Base-by-base conservation (phyloP, 2,113 vertebrate genomes). In the Chionodraco myersi region DNA sequence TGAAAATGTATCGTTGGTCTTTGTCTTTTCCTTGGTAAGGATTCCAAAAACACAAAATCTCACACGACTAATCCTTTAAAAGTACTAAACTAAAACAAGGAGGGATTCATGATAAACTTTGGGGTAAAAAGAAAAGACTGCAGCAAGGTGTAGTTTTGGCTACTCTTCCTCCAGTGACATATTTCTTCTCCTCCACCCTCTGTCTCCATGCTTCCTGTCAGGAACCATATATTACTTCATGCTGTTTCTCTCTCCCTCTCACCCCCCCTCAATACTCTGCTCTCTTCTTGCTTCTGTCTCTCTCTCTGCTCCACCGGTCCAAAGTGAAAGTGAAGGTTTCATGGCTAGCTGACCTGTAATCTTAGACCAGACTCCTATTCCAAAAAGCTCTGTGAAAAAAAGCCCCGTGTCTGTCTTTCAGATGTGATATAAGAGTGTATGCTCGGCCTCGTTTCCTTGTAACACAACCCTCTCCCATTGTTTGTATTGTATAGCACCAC, bases 271-370 rank as follows among this genome's bases (percentile, higher is more conserved):
- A 12, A 61, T 41, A 23, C 79, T 80, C 69, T 81, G 49, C 44
- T 34, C 53, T 77, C 71, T 47, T 54, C 41, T 75, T 45, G 62
- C 53, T 84, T 79, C 77, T 72, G 54, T 78, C 48, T 83, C 72
- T 67, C 44, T 73, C 59, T 64, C 63, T 36, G 41, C 64, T 59
- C 21, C 70, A 60, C 79, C 26, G 66, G 49, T 68, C 72, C 56
- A 68, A 78, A 91, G 82, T 72, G 49, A 79, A 86, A 83, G 88
- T 76, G 82, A 87, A 88, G 68, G 60, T 90, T 88, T 85, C 64
- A 81, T 72, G 74, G 63, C 77, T 53, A 75, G 59, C 69, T 84
- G 85, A 84, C 86, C 83, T 4, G 6, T 77, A 81, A 78, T 80
- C 81, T 79, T 18, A 66, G 51, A 79, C 74, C 58, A 66, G 47